Conservation (phyloP, 2,888 invertebrate genomes). For the Diloba caeruleocephala region DNA sequence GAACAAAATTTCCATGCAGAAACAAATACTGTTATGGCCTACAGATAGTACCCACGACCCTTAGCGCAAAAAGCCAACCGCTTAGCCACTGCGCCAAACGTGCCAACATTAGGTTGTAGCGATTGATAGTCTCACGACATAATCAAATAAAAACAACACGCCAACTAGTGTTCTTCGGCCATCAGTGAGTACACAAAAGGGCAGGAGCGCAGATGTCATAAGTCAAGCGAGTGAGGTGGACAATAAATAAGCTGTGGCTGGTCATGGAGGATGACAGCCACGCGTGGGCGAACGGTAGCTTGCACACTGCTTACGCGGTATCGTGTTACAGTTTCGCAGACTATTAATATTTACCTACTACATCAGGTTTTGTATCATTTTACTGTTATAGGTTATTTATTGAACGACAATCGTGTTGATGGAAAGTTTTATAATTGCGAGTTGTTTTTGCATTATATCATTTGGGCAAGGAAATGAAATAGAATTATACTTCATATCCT, state of each 20-base stretch:
- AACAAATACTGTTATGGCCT: no score
- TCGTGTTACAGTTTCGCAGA: constrained; percentile 48
- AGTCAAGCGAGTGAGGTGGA: constrained; percentile 49
- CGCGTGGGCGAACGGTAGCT: constrained; percentile 54
- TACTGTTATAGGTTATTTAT: constrained; percentile 15
- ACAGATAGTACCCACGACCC: no score
- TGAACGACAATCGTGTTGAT: no score
- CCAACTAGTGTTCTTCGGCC: constrained; percentile 41
- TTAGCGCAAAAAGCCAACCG: no score
- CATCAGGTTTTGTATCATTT: constrained; percentile 12
- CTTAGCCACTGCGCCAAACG: no score
- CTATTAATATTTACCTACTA: constrained; percentile 22
- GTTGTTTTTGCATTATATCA: no score
- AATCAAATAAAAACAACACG: constrained; percentile 31
- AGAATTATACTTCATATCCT: no score
- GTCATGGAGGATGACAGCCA: constrained; percentile 36
- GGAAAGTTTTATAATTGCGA: no score
- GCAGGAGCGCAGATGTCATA: constrained; percentile 53
- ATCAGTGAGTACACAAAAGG: constrained; percentile 62
- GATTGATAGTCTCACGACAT: constrained; percentile 9
- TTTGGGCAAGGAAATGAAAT: no score
- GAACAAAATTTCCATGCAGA: no score
- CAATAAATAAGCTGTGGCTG: constrained; percentile 51
- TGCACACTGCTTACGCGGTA: constrained; percentile 27
- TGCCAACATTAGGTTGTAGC: no score